Evolutionary conservation across 2,888 invertebrate genomes (phyloP).

Genomic region (Amblyjoppa proteus): DNA sequence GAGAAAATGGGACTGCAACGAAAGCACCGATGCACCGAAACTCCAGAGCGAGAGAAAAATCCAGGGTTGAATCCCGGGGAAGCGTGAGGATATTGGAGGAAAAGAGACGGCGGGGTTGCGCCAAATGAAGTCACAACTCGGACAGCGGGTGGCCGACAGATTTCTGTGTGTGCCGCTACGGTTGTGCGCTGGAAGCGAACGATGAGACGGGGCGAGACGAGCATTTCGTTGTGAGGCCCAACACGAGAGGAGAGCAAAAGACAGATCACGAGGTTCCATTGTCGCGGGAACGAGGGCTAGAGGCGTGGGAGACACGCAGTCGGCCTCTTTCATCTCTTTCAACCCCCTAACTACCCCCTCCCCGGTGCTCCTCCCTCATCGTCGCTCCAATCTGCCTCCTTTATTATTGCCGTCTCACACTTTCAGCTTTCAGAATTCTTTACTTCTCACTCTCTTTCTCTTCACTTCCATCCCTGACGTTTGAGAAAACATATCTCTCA

Average conservation of each 20-base stretch:
- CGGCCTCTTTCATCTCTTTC: conserved; percentile 82
- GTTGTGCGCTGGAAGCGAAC: conserved; percentile 22
- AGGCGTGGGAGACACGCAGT: conserved; percentile 81
- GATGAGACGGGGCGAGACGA: conserved; percentile 32
- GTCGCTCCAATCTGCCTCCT: conserved; percentile 49
- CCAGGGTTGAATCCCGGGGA: conserved; percentile 34
- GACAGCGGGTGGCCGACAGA: conserved; percentile 83
- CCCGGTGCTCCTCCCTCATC: conserved; percentile 55
- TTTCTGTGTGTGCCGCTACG: conserved; percentile 65
- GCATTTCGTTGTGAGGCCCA: conserved; percentile 43
- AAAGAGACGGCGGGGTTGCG: conserved; percentile 71
- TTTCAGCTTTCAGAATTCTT: conserved; percentile 56
- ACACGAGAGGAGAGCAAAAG: conserved; percentile 64
- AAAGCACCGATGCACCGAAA: conserved; percentile 16
- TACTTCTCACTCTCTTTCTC: conserved; percentile 32
- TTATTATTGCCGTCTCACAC: conserved; percentile 65
- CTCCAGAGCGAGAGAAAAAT: conserved; percentile 57
- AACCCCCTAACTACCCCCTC: conserved; percentile 71
- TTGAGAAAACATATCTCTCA: conserved; percentile 44
- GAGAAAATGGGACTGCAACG: conserved; percentile 6
- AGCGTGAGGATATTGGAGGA: conserved; percentile 39
- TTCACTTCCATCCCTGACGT: conserved; percentile 25
- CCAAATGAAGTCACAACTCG: conserved; percentile 84
- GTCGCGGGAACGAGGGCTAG: conserved; percentile 74
- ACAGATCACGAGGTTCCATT: conserved; percentile 81